Evolutionary conservation across 2,888 invertebrate species (phyloP), one percentile per base, ranked within the genome.

Genomic region (Eubasilissa splendida): DNA sequence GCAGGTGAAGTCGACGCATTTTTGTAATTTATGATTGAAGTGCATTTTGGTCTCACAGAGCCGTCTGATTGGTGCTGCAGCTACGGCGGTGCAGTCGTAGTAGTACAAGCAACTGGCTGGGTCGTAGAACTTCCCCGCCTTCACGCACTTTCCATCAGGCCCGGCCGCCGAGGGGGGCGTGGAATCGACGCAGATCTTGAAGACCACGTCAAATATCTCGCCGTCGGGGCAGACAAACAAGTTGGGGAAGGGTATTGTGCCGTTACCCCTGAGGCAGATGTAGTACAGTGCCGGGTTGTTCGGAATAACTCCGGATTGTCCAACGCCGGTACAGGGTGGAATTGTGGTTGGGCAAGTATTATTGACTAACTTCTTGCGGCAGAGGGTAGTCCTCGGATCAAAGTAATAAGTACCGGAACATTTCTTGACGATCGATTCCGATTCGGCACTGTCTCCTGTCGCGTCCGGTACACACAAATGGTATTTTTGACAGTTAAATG

Each of bases 381-480:
- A 90, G 54, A 90, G 90, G 2, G 90, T 90, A 54, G 87, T 88
- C 5, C 86, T 86, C 0, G 90, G 87, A 78, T 90, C 87, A 81
- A 89, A 90, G 0, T 87, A 90, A 77, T 89, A 90, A 83, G 90
- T 88, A 80, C 89, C 86, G 0, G 90, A 90, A 76, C 90, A 90
- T 52, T 11, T 60, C 1, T 89, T 80, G 0, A 88, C 89, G 0
- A 85, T 82, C 33, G 89, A 87, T 83, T 88, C 90, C 33, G 89
- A 88, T 84, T 87, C 86, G 0, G 88, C 89, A 71, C 87, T 87
- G 1, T 88, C 89, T 0, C 87, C 71, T 3, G 87, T 88, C 42
- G 88, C 88, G 0, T 88, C 88, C 0, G 90, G 90, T 0, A 90
- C 88, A 85, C 90, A 90, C 2, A 90, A 86, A 84, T 90, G 90